A percentile compares a stretch with the other conserved stretches of the same genome.
Evolutionary conservation across 2,113 vertebrate genomes (phyloP).

Genomic region (Pedetes capensis): DNA sequence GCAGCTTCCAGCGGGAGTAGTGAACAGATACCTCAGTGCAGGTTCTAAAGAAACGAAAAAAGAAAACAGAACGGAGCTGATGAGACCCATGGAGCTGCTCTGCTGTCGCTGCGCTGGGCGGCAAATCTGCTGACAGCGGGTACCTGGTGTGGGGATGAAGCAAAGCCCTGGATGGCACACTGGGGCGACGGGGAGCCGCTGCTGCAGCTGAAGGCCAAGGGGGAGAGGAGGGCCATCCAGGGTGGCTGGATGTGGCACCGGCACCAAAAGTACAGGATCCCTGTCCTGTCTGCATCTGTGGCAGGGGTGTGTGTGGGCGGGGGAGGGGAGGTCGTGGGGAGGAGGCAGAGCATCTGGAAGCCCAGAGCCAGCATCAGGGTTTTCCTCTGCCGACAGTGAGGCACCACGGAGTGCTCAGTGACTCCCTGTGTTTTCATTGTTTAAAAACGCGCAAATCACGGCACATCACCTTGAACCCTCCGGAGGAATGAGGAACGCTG

Average conservation of each 20-base stretch:
- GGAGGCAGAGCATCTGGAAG: not conserved
- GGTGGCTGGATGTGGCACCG: no score
- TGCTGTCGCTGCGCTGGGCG: not conserved
- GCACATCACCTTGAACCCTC: not conserved
- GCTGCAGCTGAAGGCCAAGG: no score
- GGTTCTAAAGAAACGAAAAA: not conserved
- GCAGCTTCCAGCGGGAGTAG: not conserved
- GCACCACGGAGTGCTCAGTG: fast-evolving
- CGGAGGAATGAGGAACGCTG: not conserved
- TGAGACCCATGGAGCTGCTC: not conserved
- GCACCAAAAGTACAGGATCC: no score
- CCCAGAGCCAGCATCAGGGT: not conserved
- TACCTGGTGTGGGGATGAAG: no score
- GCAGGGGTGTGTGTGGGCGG: no score
- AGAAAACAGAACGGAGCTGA: not conserved
- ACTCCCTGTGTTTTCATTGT: not conserved
- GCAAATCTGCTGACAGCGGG: no score
- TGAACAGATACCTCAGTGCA: no score
- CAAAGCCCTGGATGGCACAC: no score
- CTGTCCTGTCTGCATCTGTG: no score
- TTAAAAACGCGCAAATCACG: not conserved
- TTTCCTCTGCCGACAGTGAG: fast-evolving
- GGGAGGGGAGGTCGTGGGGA: no score
- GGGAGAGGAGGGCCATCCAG: no score
- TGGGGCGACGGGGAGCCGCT: no score